Evolutionary conservation across 2,113 vertebrate genomes (phyloP).

Genomic region (Morone chrysops): DNA sequence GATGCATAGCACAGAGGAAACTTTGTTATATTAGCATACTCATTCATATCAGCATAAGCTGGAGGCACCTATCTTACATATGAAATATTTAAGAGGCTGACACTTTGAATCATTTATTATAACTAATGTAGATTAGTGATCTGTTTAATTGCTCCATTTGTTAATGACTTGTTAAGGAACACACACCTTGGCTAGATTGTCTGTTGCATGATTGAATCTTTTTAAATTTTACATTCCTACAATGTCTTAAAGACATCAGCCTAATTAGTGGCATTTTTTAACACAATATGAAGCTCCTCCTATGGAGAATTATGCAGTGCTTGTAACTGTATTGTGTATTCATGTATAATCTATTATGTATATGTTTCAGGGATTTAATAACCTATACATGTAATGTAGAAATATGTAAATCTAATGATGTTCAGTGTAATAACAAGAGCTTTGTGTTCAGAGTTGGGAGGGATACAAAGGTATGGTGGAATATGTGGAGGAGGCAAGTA

Average conservation of each 20-base stretch:
- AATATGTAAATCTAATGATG: not conserved
- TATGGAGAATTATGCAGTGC: not conserved
- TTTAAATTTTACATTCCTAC: not conserved
- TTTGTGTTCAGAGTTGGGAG: not conserved
- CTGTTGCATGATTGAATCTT: constrained; percentile 14
- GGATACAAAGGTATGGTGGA: too few relatives aligned
- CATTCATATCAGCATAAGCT: constrained; percentile 40
- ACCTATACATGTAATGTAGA: not conserved
- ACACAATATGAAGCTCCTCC: not conserved
- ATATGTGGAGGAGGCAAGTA: not conserved
- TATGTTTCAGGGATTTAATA: not conserved
- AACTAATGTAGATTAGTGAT: constrained; percentile 52
- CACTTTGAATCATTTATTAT: constrained; percentile 50
- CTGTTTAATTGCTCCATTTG: constrained; percentile 53
- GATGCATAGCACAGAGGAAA: constrained; percentile 15
- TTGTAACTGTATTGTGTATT: not conserved
- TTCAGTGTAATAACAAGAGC: not conserved
- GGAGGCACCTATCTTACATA: constrained; percentile 39
- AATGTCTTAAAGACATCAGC: constrained; percentile 5
- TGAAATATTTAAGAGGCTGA: constrained; percentile 58
- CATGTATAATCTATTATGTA: not conserved
- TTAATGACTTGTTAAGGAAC: constrained; percentile 40
- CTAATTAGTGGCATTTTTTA: not conserved
- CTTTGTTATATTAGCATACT: constrained; percentile 34
- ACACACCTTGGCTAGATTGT: constrained; percentile 32